Conservation (phyloP, 2,113 vertebrate genomes). For the Leptodactylus fuscus region DNA sequence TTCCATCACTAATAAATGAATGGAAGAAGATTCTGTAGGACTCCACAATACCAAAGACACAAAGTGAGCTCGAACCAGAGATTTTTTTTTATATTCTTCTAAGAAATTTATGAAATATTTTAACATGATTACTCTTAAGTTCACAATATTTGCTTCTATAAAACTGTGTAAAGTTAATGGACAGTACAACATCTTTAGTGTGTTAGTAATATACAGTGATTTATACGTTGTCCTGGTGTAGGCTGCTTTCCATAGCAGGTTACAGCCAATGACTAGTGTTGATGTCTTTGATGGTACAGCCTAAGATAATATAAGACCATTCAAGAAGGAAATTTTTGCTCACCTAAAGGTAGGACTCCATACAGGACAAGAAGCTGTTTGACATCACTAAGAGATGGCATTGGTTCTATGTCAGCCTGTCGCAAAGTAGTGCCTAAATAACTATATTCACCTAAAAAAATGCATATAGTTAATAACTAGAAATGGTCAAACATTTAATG, state of each 20-base stretch:
- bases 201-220: no score
- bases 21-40: not conserved
- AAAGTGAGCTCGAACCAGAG: not conserved
- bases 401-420: slow-evolving; percentile 72
- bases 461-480: not conserved
- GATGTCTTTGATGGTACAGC: not conserved
- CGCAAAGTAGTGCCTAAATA: slow-evolving; percentile 75
- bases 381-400: slow-evolving; percentile 81
- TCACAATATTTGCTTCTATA: no score
- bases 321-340: slow-evolving; percentile 46
- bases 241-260: no score
- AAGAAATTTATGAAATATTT: no score
- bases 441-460: slow-evolving; percentile 76
- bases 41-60: not conserved
- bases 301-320: not conserved
- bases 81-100: not conserved
- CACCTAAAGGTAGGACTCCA: slow-evolving; percentile 83
- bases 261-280: no score
- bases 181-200: no score
- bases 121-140: no score
- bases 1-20: not conserved
- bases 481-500: no score
- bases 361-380: slow-evolving; percentile 82
- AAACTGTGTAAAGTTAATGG: no score
- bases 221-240: no score